Evolutionary conservation across 2,888 invertebrate genomes (phyloP), one percentile per base, ranked within the genome.

Genomic region (Tipula unca): DNA sequence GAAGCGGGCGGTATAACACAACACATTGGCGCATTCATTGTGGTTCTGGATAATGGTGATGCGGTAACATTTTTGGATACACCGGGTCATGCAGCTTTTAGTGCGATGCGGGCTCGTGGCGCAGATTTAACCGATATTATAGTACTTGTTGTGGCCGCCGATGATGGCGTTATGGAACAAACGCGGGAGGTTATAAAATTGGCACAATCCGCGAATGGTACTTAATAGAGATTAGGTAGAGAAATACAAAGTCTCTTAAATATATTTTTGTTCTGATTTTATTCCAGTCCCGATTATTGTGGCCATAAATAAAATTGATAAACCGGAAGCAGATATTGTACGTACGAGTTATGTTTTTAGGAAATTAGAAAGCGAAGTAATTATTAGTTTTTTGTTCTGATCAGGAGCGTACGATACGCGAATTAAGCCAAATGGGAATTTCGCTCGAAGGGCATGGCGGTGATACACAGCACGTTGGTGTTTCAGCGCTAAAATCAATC

Each of bases 1-100:
- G 99, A 99, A 92, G 98, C 98, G 90, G 99, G 99, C 1, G 99
- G 99, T 20, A 99, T 99, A 87, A 99, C 99, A 0, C 99, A 99
- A 90, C 99, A 99, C 89, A 99, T 99, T 88, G 99, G 99, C 84
- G 99, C 99, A 48, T 99, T 99, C 92, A 95, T 96, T 88, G 96
- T 96, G 92, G 90, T 87, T 69, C 89, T 96, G 25, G 89, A 93
- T 0, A 93, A 93, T n/a, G 96, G 95, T 0, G 95, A 96, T 83
- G 92, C 90, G 85, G 94, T 99, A 17, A 99, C 99, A 10, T 99
- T 99, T 92, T 92, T 99, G 87, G 99, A 99, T 92, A 99, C 99
- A 10, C 99, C 99, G 3, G 99, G 99, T 0, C 99, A 99, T 92
- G 99, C 99, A 2, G 99, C 99, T 0, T 99, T 99, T 90, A 93